Percentiles rank a stretch among this genome's conserved stretches.
Evolutionary conservation across 2,888 invertebrate species (phyloP).

Genomic region (Tanaodytes sp.): DNA sequence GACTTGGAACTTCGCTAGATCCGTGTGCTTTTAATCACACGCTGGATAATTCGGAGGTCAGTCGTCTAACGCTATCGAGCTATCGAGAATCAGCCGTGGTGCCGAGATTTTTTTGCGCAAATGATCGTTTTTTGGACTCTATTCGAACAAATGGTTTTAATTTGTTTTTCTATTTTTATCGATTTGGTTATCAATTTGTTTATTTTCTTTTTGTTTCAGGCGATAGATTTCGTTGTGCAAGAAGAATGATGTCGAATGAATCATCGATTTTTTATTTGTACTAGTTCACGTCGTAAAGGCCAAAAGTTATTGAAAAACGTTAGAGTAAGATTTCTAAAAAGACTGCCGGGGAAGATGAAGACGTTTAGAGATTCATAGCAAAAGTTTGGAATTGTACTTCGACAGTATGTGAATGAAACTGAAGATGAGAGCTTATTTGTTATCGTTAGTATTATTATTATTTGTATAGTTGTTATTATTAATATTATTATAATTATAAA

Average conservation of each 20-base stretch:
- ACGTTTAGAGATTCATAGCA: slow-evolving; percentile 33
- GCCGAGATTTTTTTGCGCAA: slow-evolving; percentile 57
- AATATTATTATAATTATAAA: too few relatives aligned
- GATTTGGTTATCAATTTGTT: slow-evolving; percentile 22
- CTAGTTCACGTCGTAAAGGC: slow-evolving; percentile 46
- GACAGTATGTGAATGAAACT: slow-evolving; percentile 18
- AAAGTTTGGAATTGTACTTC: slow-evolving; percentile 29
- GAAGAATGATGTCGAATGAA: slow-evolving; percentile 44
- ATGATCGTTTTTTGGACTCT: too few relatives aligned
- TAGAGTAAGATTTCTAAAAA: slow-evolving; percentile 37
- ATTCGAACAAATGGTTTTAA: too few relatives aligned
- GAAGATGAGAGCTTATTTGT: slow-evolving; percentile 22
- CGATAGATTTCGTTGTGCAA: slow-evolving; percentile 55
- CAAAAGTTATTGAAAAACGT: slow-evolving; percentile 36
- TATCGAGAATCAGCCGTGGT: slow-evolving; percentile 67
- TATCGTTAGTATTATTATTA: too few relatives aligned
- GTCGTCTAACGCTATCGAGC: slow-evolving; percentile 70
- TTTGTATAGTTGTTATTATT: too few relatives aligned
- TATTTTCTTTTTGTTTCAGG: too few relatives aligned
- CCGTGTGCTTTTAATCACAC: slow-evolving; percentile 58
- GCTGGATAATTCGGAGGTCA: slow-evolving; percentile 68
- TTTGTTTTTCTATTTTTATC: too few relatives aligned
- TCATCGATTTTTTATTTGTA: slow-evolving; percentile 53
- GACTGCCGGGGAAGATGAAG: slow-evolving; percentile 11
- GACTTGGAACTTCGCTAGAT: slow-evolving; percentile 58